Evolutionary conservation across 2,888 invertebrate genomes (phyloP).

Genomic region (Liodrosophila aerea): DNA sequence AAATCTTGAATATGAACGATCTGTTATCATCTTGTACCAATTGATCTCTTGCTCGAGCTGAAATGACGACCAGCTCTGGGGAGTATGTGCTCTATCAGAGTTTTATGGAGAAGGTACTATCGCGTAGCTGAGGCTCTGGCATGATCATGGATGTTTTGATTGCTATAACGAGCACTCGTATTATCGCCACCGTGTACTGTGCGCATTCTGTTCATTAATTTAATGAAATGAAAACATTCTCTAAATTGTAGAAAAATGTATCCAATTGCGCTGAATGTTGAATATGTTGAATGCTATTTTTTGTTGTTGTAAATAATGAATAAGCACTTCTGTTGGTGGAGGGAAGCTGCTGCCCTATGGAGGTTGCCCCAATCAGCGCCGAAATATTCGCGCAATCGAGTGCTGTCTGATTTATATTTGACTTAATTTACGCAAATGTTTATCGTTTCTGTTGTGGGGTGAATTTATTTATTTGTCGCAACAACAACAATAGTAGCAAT

Average conservation of each 20-base stretch:
- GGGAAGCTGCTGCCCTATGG: conserved; percentile 6
- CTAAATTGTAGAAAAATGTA: conserved; percentile 31
- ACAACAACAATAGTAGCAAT: conserved; percentile 18
- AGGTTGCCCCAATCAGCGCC: conserved; percentile 44
- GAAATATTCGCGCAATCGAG: conserved; percentile 71
- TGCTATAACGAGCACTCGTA: background rate
- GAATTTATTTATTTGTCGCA: conserved; percentile 49
- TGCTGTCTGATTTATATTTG: conserved; percentile 70
- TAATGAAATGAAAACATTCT: conserved; percentile 46
- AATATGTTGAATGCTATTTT: no score
- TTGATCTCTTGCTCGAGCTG: conserved; percentile 59
- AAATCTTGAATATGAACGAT: background rate
- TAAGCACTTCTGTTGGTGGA: conserved; percentile 20
- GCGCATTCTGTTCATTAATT: conserved; percentile 41
- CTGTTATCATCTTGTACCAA: conserved; percentile 55
- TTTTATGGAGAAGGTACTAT: conserved; percentile 1
- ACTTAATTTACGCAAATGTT: conserved; percentile 63
- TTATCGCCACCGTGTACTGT: conserved; percentile 7
- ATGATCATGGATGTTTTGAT: conserved; percentile 3
- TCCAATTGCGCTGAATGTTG: conserved; percentile 21
- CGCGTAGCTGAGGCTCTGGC: background rate
- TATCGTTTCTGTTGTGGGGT: conserved; percentile 39
- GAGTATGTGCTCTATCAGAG: conserved; percentile 2
- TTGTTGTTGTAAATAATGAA: conserved; percentile 25
- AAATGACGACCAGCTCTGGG: background rate